phyloP scores from a whole-genome alignment of 2,113 vertebrate genomes.

The Cyprinodon brontotheroides region DNA sequence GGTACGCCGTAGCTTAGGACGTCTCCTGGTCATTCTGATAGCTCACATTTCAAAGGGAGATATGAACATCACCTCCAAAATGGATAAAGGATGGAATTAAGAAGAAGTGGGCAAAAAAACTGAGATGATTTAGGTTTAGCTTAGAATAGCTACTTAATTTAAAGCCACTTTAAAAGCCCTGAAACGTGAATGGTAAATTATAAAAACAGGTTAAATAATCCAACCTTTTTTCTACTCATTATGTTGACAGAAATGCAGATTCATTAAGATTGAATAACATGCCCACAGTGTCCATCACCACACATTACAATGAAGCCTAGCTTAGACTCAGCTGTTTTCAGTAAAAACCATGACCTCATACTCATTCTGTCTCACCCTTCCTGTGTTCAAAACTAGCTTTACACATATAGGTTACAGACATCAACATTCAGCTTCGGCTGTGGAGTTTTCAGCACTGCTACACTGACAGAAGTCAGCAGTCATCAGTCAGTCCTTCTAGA shows the following conservation, averaged over 20 bases:
- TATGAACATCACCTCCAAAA: no score
- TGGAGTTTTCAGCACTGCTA: not conserved
- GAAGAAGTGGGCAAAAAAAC: no score
- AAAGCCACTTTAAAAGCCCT: not conserved
- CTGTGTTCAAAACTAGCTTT: no score
- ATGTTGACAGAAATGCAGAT: not conserved
- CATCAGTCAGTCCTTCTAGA: not conserved
- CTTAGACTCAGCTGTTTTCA: conserved; percentile 50
- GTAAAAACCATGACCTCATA: conserved; percentile 24
- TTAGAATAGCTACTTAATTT: no score
- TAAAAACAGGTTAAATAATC: not conserved
- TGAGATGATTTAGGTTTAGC: no score
- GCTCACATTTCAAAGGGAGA: no score
- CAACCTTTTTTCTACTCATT: not conserved
- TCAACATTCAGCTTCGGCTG: conserved; percentile 32
- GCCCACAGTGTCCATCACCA: not conserved
- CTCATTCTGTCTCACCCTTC: conserved; percentile 4
- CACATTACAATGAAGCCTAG: no score
- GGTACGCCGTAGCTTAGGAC: no score
- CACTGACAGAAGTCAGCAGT: not conserved
- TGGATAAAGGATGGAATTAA: no score
- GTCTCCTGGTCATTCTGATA: no score
- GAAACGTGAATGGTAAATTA: not conserved
- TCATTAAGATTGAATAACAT: not conserved
- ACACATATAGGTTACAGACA: not conserved